phyloP scores from a whole-genome alignment of 2,888 invertebrate species.

The Phyto melanocephala region DNA sequence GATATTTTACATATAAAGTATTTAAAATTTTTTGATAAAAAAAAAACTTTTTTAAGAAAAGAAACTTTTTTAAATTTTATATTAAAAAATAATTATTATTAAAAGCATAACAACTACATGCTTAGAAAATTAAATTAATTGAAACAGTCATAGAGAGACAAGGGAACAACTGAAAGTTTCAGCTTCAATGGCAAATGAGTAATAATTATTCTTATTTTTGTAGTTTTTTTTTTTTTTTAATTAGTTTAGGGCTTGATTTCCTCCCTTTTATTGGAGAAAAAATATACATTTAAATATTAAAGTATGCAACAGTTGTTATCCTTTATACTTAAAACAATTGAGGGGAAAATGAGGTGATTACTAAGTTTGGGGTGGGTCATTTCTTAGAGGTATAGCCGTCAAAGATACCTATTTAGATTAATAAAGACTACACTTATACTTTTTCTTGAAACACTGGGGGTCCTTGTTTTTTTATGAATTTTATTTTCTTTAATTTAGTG shows the following conservation, averaged over 20 bases:
- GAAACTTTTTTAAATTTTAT: not conserved
- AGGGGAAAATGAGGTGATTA: slow-evolving; percentile 7
- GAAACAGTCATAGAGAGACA: not conserved
- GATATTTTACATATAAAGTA: not conserved
- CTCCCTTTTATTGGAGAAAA: not conserved
- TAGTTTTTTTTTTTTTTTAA: not conserved
- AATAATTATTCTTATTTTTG: slow-evolving; percentile 7
- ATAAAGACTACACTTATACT: slow-evolving; percentile 40
- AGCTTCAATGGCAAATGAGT: slow-evolving; percentile 56
- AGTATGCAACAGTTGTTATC: slow-evolving; percentile 11
- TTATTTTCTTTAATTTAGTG: slow-evolving; percentile 42
- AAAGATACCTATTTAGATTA: slow-evolving; percentile 38
- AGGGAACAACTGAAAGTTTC: slow-evolving; percentile 30
- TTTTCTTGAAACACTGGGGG: slow-evolving; percentile 48
- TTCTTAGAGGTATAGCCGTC: not conserved
- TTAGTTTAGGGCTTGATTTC: not conserved
- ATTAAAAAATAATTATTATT: not conserved
- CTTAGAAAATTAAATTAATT: not conserved
- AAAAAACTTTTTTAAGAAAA: not conserved
- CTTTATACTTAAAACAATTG: no score
- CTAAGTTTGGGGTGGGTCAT: not conserved
- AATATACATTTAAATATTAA: not conserved
- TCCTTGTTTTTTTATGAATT: not conserved
- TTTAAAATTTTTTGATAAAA: not conserved
- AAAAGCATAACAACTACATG: not conserved